Evolutionary conservation across 2,888 invertebrate genomes (phyloP), one percentile per base, ranked within the genome.

Genomic region (Epinotia brunnichana): DNA sequence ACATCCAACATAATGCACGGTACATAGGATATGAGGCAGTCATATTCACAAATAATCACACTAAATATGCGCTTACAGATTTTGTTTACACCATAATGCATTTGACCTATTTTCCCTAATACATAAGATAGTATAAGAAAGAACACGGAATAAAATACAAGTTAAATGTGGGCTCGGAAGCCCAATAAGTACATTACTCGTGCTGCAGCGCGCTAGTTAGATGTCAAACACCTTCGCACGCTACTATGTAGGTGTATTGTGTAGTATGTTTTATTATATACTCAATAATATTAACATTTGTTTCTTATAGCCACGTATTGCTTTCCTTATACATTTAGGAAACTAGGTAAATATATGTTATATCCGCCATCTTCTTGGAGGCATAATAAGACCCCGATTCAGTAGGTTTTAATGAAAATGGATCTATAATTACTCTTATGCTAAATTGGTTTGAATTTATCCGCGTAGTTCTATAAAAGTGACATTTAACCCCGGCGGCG

Each of bases 121-220:
- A 56, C n/a, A 41, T 56, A 66, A 66, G 66, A 21, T 41, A 41
- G 17, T 29, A 35, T 56, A 54, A 60, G 13, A 51, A 60, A 60
- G 29, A 59, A 44, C 24, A 48, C 39, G 17, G 29, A 62, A 67
- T 61, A 39, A 61, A 68, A 68, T 68, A 57, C 66, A 69, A 53
- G 73, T 24, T 63, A 59, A 68, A 69, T 54, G 61, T 68, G 59
- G 57, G 70, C 53, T 21, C 39, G 63, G 77, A 76, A 77, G 77
- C 77, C 77, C 68, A 75, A 74, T 74, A 77, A 77, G 73, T 76
- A 70, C 54, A 64, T 64, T 39, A 54, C 41, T 68, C 75, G 67
- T 70, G 74, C 74, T 73, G 73, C 73, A 60, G 62, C 64, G 75
- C 59, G 57, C 76, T 68, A 74, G 69, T 74, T 75, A 69, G 69